Conservation (phyloP, 2,797 vertebrate species). For the Pseudocheirus occidentalis region DNA sequence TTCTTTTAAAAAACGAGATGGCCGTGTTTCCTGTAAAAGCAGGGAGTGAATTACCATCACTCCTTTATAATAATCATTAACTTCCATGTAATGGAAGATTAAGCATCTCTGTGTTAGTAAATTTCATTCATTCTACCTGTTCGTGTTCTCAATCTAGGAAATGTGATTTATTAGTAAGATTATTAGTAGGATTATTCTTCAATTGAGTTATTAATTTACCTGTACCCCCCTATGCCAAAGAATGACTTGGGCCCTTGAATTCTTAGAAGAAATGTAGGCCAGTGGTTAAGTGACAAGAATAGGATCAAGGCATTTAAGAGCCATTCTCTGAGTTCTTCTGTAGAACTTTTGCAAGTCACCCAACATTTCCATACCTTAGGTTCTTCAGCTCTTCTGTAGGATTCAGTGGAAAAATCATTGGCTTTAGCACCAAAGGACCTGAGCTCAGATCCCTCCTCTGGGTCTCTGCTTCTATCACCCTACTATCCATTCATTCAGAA, state of each 20-base stretch:
- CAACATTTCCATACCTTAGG: neutral
- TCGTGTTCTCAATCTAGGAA: conserved; percentile 72
- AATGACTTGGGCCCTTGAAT: conserved; percentile 50
- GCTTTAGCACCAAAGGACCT: neutral
- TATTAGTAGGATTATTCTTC: conserved; percentile 72
- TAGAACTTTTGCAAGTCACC: conserved; percentile 53
- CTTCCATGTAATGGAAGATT: conserved; percentile 74
- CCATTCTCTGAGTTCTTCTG: conserved; percentile 42
- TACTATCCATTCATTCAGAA: neutral
- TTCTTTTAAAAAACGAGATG: conserved; percentile 66
- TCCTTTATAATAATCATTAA: conserved; percentile 77
- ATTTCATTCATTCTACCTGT: conserved; percentile 73
- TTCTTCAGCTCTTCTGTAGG: neutral
- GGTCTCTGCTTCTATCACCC: neutral
- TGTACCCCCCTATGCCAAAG: conserved; percentile 45
- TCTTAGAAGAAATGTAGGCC: conserved; percentile 61
- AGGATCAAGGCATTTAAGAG: conserved; percentile 35
- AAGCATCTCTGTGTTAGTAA: conserved; percentile 68
- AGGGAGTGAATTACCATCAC: conserved; percentile 70
- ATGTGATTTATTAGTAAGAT: conserved; percentile 60
- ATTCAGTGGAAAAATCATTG: neutral
- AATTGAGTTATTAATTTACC: conserved; percentile 79
- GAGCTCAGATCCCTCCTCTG: neutral
- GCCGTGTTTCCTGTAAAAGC: conserved; percentile 76
- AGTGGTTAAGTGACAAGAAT: conserved; percentile 62